Base-by-base conservation (phyloP, 2,113 vertebrate genomes). In the Ranitomeya variabilis region DNA sequence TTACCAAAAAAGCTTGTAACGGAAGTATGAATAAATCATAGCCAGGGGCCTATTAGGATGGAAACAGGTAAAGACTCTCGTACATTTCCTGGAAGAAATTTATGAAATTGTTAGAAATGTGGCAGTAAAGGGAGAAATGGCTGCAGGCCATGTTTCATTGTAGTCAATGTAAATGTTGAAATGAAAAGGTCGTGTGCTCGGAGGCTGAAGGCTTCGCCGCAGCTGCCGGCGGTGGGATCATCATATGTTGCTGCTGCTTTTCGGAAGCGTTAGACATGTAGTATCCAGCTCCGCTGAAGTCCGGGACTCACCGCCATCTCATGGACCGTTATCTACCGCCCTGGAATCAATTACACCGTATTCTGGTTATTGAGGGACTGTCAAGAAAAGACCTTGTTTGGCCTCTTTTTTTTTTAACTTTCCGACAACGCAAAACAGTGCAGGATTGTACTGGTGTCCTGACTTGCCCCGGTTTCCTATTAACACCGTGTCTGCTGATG, bases 121-220 rank as follows among this genome's bases (percentile, higher is more conserved):
- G 51, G 16, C 57, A 16, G 13, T 19, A 54, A 62, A n/a, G 6
- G 57, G 45, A 23, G 62, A 14, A 55, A 80, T 2, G 3, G 51
- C 78, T 23, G n/a, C 16, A 59, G 86, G 86, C 77, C 14, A 80
- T 59, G 31, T 66, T 87, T 23, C 62, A 59, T 69, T 80, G 67
- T 57, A 87, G n/a, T 81, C 64, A 37, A 31, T 80, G 76, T 66
- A 59, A 66, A 79, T 66, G 64, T 80, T 60, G n/a, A 31, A 69
- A 67, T 60, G n/a, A 31, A 69, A 67, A 31, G 76, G 86, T 86
- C 74, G 21, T 26, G 62, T 54, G 62, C n/a, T 80, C 51, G 10
- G 26, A 69, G 52, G 60, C 23, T n/a, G 62, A 55, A 52, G 67
- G 37, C 76, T 80, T 74, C 19, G 14, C 69, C 51, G 10, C 73